These are phyloP conservation scores for Sceloporus tristichus DNA, from an alignment of 2,113 vertebrate genomes.

Conservation along the genomic window DNA sequence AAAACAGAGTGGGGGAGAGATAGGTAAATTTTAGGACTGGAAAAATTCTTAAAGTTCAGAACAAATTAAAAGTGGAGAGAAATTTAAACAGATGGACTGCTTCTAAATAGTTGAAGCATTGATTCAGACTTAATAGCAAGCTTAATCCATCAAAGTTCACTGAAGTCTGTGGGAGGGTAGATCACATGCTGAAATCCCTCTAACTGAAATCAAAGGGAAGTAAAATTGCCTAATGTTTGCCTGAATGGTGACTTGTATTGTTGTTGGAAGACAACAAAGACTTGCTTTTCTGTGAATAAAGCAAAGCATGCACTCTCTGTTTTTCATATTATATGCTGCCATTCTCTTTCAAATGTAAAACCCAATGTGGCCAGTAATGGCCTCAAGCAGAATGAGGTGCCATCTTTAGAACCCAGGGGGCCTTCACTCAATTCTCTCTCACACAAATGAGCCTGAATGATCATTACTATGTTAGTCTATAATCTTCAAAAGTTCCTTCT, in stretches of 20 bases:
- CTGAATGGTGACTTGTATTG: neutral
- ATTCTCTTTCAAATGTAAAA: neutral
- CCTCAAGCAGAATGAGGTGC: neutral
- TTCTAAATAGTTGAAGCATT: neutral
- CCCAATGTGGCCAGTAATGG: neutral
- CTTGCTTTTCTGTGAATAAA: neutral
- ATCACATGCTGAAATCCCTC: neutral
- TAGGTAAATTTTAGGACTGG: too few relatives aligned
- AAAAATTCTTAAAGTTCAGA: too few relatives aligned
- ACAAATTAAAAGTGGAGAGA: too few relatives aligned
- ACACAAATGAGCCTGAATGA: conserved; percentile 44
- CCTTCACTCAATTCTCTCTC: neutral
- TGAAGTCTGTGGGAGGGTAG: neutral
- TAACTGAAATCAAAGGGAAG: neutral
- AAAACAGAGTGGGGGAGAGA: too few relatives aligned
- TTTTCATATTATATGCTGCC: neutral
- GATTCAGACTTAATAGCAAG: neutral
- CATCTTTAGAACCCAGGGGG: conserved; percentile 18
- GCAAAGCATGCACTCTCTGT: neutral
- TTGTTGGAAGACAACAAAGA: neutral
- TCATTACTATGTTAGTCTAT: conserved; percentile 49
- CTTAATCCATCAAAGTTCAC: neutral
- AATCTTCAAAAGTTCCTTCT: conserved; percentile 69
- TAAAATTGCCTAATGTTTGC: neutral
- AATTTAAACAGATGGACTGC: neutral